phyloP scores from a whole-genome alignment of 2,888 invertebrate genomes.

The Mechanitis mazaeus region DNA sequence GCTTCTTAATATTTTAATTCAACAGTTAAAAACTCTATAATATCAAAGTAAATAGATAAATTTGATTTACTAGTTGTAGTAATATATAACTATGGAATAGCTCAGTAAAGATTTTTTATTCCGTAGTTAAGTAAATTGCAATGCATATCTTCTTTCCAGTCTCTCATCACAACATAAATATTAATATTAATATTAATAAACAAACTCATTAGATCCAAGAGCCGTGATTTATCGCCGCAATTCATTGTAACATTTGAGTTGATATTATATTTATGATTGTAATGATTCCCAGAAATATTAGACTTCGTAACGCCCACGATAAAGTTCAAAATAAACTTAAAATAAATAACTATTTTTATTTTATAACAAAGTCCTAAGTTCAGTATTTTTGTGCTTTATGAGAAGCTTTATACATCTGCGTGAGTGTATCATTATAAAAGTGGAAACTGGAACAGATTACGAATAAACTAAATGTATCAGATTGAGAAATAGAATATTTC shows the following conservation, averaged over 20 bases:
- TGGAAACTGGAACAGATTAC: conserved; percentile 58
- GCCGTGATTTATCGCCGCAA: neutral
- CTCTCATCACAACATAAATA: too few relatives aligned
- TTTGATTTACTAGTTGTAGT: too few relatives aligned
- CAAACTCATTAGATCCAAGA: neutral
- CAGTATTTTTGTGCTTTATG: neutral
- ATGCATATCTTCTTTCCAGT: too few relatives aligned
- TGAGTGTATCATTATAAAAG: conserved; percentile 49
- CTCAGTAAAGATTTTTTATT: too few relatives aligned
- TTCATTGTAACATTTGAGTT: neutral
- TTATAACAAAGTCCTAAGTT: neutral
- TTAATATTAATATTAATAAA: neutral
- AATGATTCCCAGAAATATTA: neutral
- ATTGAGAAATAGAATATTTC: too few relatives aligned
- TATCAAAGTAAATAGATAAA: too few relatives aligned
- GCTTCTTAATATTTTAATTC: too few relatives aligned
- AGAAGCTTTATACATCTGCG: conserved; percentile 41
- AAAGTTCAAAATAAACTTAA: conserved; percentile 1
- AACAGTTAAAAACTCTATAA: too few relatives aligned
- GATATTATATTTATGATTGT: neutral
- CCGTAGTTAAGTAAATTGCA: too few relatives aligned
- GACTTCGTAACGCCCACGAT: neutral
- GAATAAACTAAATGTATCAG: conserved; percentile 25
- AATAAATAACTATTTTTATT: neutral
- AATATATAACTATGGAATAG: too few relatives aligned